Conservation (phyloP, 2,113 vertebrate species). For the Hylia prasina region DNA sequence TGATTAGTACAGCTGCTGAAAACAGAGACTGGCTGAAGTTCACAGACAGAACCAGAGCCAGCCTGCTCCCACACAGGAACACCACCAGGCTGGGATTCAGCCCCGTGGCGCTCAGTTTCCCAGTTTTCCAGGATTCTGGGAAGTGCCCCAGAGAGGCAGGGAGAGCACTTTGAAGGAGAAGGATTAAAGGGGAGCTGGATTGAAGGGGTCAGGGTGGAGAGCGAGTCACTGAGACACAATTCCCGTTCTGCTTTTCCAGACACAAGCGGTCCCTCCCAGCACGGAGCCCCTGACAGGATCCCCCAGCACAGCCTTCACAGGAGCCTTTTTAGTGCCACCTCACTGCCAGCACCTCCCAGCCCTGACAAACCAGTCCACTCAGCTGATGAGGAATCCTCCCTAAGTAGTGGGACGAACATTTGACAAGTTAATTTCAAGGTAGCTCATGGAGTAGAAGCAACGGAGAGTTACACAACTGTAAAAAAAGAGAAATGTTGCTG, state of each 20-base stretch:
- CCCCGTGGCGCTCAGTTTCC: not conserved
- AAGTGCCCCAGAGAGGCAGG: not conserved
- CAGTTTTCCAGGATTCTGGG: not conserved
- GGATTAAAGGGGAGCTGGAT: not conserved
- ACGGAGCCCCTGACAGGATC: not conserved
- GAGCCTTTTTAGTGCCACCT: not conserved
- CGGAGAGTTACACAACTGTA: not conserved
- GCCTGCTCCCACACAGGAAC: not conserved
- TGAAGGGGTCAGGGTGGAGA: not conserved
- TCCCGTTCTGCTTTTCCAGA: not conserved
- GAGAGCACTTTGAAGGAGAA: not conserved
- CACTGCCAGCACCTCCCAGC: not conserved
- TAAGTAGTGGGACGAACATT: not conserved
- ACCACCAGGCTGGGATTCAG: not conserved
- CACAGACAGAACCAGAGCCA: not conserved
- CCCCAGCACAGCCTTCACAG: not conserved
- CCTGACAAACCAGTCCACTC: conserved; percentile 21
- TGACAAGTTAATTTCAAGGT: conserved; percentile 58
- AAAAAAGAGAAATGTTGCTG: not conserved
- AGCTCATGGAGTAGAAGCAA: conserved; percentile 13
- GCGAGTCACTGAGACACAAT: accelerated
- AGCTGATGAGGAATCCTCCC: conserved; percentile 1
- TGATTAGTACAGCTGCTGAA: not conserved
- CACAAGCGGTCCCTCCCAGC: not conserved
- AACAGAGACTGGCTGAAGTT: not conserved